Percentiles rank a stretch among this genome's conserved stretches.
Conservation (phyloP, 2,113 vertebrate species). For the Eudyptes chrysolophus region DNA sequence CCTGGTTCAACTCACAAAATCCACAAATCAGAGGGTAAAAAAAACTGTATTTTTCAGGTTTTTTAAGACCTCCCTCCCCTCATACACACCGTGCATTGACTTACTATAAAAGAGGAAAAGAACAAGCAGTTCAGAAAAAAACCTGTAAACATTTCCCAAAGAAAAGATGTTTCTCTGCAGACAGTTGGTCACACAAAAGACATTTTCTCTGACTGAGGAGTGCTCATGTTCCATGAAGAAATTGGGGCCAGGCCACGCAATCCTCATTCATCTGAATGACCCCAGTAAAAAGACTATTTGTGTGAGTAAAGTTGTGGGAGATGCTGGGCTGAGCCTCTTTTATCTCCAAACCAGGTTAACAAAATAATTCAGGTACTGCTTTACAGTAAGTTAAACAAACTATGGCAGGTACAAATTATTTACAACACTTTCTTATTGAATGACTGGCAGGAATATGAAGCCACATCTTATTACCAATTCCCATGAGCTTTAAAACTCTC, state of each 20-base stretch:
- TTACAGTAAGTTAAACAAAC: background rate
- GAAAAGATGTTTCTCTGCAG: background rate
- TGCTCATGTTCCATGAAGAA: background rate
- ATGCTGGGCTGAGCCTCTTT: background rate
- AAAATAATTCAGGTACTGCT: background rate
- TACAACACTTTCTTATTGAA: background rate
- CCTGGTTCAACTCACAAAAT: background rate
- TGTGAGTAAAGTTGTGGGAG: background rate
- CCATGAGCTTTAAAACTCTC: background rate
- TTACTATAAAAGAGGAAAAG: background rate
- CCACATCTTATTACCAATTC: background rate
- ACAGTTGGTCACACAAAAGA: background rate
- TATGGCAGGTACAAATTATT: background rate
- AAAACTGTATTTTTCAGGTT: rapidly evolving
- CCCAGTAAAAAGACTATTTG: background rate
- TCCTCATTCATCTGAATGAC: background rate
- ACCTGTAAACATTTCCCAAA: background rate
- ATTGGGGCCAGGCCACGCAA: background rate
- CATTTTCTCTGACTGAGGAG: background rate
- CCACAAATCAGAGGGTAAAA: background rate
- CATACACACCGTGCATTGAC: background rate
- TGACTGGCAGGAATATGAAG: background rate
- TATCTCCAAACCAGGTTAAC: background rate
- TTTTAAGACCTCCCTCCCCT: background rate
- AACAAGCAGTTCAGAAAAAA: background rate